phyloP scores from a whole-genome alignment of 2,888 invertebrate species.

The Hydriomena furcata region DNA sequence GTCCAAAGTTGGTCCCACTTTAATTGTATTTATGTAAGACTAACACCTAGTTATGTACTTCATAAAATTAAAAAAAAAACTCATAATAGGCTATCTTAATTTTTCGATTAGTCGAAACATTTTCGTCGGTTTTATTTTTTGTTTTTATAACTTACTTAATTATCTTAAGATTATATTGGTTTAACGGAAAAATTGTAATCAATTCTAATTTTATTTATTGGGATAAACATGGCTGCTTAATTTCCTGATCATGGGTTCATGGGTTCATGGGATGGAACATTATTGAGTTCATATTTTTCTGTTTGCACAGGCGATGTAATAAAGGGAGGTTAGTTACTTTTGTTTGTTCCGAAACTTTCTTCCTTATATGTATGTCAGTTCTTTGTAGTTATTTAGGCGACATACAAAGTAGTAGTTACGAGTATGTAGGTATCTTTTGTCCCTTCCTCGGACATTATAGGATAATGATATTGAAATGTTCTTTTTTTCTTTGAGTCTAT shows the following conservation, averaged over 20 bases:
- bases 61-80: too few relatives aligned
- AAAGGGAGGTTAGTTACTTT: slow-evolving; percentile 47
- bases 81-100: too few relatives aligned
- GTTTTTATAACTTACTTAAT: too few relatives aligned
- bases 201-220: not conserved
- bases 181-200: too few relatives aligned
- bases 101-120: too few relatives aligned
- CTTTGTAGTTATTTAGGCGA: slow-evolving; percentile 39
- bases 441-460: slow-evolving; percentile 21
- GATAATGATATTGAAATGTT: slow-evolving; percentile 21
- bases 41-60: too few relatives aligned
- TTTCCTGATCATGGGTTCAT: slow-evolving; percentile 30
- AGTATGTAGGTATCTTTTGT: slow-evolving; percentile 26
- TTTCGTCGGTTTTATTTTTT: too few relatives aligned
- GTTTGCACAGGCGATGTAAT: slow-evolving; percentile 60
- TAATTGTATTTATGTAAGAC: too few relatives aligned
- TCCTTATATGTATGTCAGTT: slow-evolving; percentile 48
- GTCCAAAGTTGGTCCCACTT: too few relatives aligned
- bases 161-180: too few relatives aligned
- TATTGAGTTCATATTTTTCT: slow-evolving; percentile 39
- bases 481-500: slow-evolving; percentile 13
- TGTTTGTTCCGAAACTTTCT: slow-evolving; percentile 58
- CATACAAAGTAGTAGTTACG: slow-evolving; percentile 24
- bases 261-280: slow-evolving; percentile 31
- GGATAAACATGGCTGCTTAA: slow-evolving; percentile 8